A percentile compares a stretch with the other conserved stretches of the same genome.
Conservation (phyloP, 2,797 vertebrate genomes). For the Neosilurus hyrtlii region DNA sequence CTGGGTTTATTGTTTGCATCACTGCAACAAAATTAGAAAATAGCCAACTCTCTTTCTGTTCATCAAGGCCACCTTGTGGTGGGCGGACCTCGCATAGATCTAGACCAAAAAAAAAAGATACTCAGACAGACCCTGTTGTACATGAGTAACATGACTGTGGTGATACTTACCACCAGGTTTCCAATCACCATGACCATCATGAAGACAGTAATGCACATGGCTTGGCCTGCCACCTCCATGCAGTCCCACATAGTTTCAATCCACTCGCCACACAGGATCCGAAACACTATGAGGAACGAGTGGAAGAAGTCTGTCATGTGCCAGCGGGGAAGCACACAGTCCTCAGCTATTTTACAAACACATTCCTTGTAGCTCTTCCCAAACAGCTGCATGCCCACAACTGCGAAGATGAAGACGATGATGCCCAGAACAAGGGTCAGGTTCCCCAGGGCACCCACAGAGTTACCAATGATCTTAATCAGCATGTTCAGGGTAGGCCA, state of each 20-base stretch:
- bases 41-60: not conserved
- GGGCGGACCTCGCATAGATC: not conserved
- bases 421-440: slow-evolving; percentile 91
- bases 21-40: not conserved
- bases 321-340: slow-evolving; percentile 90
- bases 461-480: slow-evolving; percentile 96
- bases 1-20: not conserved
- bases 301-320: slow-evolving; percentile 98
- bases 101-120: not conserved
- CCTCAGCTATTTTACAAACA: slow-evolving; percentile 82
- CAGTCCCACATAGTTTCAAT: slow-evolving; percentile 99
- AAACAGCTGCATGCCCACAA: slow-evolving; percentile 96
- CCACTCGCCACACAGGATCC: slow-evolving; percentile 94
- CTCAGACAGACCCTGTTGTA: not conserved
- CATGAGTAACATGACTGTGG: not conserved
- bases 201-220: slow-evolving; percentile 88
- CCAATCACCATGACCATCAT: slow-evolving; percentile 97
- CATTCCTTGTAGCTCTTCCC: slow-evolving; percentile 90
- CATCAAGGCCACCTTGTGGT: not conserved
- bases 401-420: slow-evolving; percentile 95
- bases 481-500: slow-evolving; percentile 97
- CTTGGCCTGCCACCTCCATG: slow-evolving; percentile 88
- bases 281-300: slow-evolving; percentile 93
- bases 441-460: slow-evolving; percentile 90
- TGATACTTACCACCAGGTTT: slow-evolving; percentile 88